Conservation (phyloP, 2,888 invertebrate species). For the Drosophila ustulata region DNA sequence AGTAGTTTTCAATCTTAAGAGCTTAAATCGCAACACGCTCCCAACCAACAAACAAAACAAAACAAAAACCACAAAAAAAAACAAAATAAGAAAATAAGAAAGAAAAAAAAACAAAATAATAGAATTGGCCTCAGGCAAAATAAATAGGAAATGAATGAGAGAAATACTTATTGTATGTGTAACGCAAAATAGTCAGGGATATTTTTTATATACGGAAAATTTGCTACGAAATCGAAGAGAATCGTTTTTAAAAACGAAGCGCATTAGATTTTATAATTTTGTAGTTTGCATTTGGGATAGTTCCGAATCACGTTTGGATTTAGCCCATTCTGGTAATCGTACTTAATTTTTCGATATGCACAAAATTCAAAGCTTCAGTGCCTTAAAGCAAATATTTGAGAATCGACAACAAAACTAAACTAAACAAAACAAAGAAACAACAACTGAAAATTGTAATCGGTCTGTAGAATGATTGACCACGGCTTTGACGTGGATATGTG, state of each 20-base stretch:
- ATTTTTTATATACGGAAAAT: conserved; percentile 74
- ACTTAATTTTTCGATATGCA: conserved; percentile 71
- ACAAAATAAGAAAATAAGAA: conserved; percentile 19
- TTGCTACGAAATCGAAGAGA: conserved; percentile 53
- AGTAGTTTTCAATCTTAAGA: conserved; percentile 66
- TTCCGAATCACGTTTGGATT: conserved; percentile 21
- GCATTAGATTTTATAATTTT: conserved; percentile 54
- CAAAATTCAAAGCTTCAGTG: conserved; percentile 83
- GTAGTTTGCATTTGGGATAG: conserved; percentile 50
- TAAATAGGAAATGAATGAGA: conserved; percentile 29
- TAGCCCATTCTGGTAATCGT: conserved; percentile 35
- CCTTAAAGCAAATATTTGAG: conserved; percentile 77
- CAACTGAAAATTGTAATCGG: conserved; percentile 19
- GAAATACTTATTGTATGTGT: conserved; percentile 34
- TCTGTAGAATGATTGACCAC: conserved; percentile 29
- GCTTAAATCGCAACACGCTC: conserved; percentile 65
- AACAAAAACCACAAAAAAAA: conserved; percentile 20
- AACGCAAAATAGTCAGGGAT: conserved; percentile 76
- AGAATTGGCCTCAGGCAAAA: conserved; percentile 70
- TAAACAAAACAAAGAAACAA: conserved; percentile 9
- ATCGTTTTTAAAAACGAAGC: conserved; percentile 54
- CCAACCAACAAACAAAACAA: conserved; percentile 39
- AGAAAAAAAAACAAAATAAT: conserved; percentile 29
- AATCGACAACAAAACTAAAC: conserved; percentile 29
- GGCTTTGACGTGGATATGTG: conserved; percentile 53